Evolutionary conservation across 1,140 invertebrate species (phyloP).

Genomic region (Heliconius eleuchia): DNA sequence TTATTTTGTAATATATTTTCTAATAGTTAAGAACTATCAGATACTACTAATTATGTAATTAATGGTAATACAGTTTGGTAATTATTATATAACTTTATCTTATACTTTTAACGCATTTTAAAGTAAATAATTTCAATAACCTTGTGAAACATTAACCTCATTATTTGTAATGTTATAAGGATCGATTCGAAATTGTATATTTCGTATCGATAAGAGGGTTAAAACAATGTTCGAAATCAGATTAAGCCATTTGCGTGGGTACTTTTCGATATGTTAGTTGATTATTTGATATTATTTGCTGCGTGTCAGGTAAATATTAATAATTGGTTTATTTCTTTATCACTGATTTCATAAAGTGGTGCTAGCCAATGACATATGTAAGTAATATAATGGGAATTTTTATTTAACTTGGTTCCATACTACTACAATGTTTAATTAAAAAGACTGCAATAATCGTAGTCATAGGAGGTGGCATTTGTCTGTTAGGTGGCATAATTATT

Average conservation of each 20-base stretch:
- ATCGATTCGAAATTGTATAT: background rate
- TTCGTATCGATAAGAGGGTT: conserved; percentile 8
- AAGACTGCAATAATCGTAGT: no score
- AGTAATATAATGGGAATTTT: no score
- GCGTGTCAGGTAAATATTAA: conserved; percentile 15
- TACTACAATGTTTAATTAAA: no score
- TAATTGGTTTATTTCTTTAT: background rate
- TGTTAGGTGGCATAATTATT: no score
- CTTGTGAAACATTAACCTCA: conserved; percentile 7
- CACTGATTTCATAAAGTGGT: no score
- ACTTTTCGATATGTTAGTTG: conserved; percentile 3
- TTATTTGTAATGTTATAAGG: conserved; percentile 6
- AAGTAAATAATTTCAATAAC: conserved; percentile 3
- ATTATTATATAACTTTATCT: background rate
- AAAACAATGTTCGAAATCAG: background rate
- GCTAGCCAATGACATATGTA: no score
- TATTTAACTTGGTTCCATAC: no score
- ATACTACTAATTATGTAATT: no score
- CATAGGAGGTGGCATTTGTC: no score
- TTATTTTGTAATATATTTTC: no score
- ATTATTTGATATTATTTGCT: background rate
- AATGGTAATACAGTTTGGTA: background rate
- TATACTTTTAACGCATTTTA: background rate
- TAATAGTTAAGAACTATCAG: no score
- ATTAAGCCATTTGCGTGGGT: conserved; percentile 11